Conservation (phyloP, 2,113 vertebrate species). For the Platycercus adscitus region DNA sequence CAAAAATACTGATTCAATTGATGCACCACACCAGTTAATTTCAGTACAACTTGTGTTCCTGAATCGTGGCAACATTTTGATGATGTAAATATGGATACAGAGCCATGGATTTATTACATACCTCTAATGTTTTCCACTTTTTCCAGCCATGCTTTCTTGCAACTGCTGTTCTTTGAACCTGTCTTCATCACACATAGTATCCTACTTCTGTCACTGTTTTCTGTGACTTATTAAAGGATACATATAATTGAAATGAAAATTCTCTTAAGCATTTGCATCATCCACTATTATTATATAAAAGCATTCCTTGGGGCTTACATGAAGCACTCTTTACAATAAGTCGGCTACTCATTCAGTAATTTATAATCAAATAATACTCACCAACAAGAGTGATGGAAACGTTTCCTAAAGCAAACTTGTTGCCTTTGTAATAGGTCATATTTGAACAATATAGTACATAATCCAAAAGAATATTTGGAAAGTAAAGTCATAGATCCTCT, state of each 20-base stretch:
- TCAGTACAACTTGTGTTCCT: not conserved
- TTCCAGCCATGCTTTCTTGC: not conserved
- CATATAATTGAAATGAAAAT: not conserved
- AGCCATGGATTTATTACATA: not conserved
- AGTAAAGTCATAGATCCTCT: not conserved
- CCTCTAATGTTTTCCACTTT: not conserved
- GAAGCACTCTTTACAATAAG: not conserved
- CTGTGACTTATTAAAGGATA: not conserved
- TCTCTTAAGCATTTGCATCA: not conserved
- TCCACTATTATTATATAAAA: not conserved
- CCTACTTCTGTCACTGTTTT: not conserved
- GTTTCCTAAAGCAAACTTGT: not conserved
- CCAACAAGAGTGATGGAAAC: not conserved
- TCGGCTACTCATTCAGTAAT: not conserved
- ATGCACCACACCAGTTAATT: not conserved
- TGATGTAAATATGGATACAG: not conserved
- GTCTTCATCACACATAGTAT: not conserved
- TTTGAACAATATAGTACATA: not conserved
- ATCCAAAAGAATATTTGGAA: not conserved
- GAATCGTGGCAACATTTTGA: not conserved
- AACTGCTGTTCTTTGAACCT: not conserved
- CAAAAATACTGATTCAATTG: not conserved
- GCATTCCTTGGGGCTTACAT: not conserved
- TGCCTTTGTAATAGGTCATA: slow-evolving; percentile 9
- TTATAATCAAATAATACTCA: not conserved